Evolutionary conservation across 1,140 invertebrate species (phyloP), one percentile per base, ranked within the genome.

Genomic region (Trigoniulus corallinus): DNA sequence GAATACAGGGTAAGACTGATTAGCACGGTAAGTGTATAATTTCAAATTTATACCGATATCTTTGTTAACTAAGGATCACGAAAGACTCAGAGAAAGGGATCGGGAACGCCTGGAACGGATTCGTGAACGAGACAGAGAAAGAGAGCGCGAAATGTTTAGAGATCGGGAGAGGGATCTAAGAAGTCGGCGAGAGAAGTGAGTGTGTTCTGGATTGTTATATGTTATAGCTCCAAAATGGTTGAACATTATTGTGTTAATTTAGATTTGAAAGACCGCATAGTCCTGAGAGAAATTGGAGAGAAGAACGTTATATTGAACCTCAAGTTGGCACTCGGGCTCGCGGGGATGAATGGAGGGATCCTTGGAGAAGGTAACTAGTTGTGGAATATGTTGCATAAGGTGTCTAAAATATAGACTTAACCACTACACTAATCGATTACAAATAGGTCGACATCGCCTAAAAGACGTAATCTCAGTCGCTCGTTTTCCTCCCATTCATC

Each of bases 261-360:
- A 20, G 48, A 24, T 45, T 43, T 40, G 50, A 51, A 46, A 3
- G 24, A 3, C 15, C 2, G 18, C 42, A 34, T n/a, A 46, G 21
- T 34, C 55, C 49, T 3, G 55, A 56, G 7, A 52, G 47, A n/a
- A 44, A 22, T 37, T 56, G 53, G 55, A 29, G 48, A n/a, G 55
- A 56, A 15, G 47, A 44, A 25, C 49, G 53, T 44, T 56, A 18
- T 15, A 22, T 21, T 40, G 50, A 51, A 37, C 25, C 34, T 2
- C 50, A 51, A 29, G 29, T 3, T 24, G n/a, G n/a, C 3, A 46
- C 4, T 24, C 51, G 55, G 10, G 29, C 55, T 23, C 58, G 59
- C 25, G 64, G 62, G 3, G 87, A 91, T 61, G 86, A 89, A 61
- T 93, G 88, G 88, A 81, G 81, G 22, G 88, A 93, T 70, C 88